These are phyloP conservation scores for Falco novaeseelandiae DNA, from an alignment of 2,797 vertebrate genomes.

Conservation along the genomic window DNA sequence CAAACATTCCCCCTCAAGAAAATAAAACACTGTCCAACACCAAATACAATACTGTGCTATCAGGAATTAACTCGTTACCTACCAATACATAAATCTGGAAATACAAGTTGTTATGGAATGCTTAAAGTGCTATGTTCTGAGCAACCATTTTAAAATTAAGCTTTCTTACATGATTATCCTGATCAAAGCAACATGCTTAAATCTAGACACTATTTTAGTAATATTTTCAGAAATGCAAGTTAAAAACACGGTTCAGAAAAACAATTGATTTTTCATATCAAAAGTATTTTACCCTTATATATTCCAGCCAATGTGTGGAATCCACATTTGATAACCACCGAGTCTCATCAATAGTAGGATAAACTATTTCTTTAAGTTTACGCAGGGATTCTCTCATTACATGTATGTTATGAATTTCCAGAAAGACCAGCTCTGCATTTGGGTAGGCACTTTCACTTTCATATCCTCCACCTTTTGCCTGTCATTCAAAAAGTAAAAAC, in stretches of 20 bases:
- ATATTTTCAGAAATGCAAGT: not conserved
- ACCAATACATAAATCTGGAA: not conserved
- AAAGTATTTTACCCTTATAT: conserved; percentile 82
- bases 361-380: conserved; percentile 92
- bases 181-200: not conserved
- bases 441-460: conserved; percentile 92
- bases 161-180: not conserved
- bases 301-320: conserved; percentile 94
- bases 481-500: not conserved
- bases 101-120: not conserved
- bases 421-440: conserved; percentile 90
- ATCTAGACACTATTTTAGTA: not conserved
- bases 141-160: not conserved
- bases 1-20: conserved; percentile 22
- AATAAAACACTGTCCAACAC: not conserved
- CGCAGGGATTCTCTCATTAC: conserved; percentile 96
- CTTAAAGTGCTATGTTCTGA: not conserved
- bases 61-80: conserved; percentile 10
- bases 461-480: conserved; percentile 95
- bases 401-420: conserved; percentile 96
- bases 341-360: conserved; percentile 91
- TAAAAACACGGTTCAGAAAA: not conserved
- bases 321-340: conserved; percentile 91
- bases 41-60: not conserved
- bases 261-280: not conserved